These are phyloP conservation scores for Latrodectus hesperus DNA, from an alignment of 2,888 invertebrate genomes.

Conservation along the genomic window DNA sequence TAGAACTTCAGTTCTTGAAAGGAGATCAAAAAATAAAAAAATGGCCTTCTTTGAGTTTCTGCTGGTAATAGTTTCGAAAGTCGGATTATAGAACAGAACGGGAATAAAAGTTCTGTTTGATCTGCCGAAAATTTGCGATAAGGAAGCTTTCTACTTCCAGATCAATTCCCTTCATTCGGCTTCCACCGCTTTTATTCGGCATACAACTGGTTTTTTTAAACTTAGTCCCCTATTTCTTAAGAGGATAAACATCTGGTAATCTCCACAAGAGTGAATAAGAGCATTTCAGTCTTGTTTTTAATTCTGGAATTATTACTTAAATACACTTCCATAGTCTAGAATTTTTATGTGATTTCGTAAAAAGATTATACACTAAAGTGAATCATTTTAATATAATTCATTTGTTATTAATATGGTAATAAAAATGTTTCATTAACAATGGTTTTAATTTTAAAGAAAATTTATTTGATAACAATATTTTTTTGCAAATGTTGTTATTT, in stretches of 20 bases:
- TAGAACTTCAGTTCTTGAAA: not conserved
- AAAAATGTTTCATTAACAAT: too few species aligned
- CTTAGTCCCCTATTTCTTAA: not conserved
- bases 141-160: constrained; percentile 2
- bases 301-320: too few species aligned
- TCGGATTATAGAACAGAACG: constrained; percentile 17
- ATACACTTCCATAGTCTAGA: too few species aligned
- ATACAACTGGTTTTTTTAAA: not conserved
- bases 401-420: too few species aligned
- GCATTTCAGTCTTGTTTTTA: too few species aligned
- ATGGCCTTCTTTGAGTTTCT: constrained; percentile 18
- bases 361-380: too few species aligned
- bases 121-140: constrained; percentile 13
- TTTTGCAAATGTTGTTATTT: too few species aligned
- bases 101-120: constrained; percentile 16
- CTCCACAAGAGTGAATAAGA: too few species aligned
- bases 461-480: too few species aligned
- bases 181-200: not conserved
- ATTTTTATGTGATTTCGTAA: too few species aligned
- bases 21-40: not conserved
- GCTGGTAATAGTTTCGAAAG: constrained; percentile 11
- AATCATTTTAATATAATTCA: too few species aligned
- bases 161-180: not conserved
- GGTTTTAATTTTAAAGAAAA: too few species aligned
- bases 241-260: not conserved